phyloP scores from a whole-genome alignment of 2,797 vertebrate species.

The Molossus molossus region DNA sequence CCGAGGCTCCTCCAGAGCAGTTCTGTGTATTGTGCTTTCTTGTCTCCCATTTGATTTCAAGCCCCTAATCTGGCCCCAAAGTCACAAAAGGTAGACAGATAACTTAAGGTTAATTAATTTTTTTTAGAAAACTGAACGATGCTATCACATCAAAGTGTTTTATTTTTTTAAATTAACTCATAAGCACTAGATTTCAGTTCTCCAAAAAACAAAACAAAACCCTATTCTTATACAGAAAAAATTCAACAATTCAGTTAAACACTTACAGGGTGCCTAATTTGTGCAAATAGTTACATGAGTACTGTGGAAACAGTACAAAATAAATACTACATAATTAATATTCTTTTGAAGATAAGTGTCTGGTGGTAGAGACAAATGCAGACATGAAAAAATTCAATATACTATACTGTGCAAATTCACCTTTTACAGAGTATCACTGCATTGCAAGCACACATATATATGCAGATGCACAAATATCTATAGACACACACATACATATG shows the following conservation, averaged over 20 bases:
- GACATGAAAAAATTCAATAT: neutral
- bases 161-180: constrained; percentile 52
- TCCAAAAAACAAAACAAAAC: neutral
- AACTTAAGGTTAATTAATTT: neutral
- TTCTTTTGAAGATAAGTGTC: constrained; percentile 31
- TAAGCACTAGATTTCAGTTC: neutral
- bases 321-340: constrained; percentile 2
- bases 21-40: neutral
- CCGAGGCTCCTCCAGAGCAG: neutral
- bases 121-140: constrained; percentile 25
- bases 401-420: neutral
- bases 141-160: constrained; percentile 11
- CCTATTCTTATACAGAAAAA: neutral
- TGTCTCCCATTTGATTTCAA: constrained; percentile 15
- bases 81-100: neutral
- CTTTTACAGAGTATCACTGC: neutral
- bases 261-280: neutral
- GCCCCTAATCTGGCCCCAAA: neutral
- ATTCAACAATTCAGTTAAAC: constrained; percentile 41
- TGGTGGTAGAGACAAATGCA: neutral
- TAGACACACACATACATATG: rapidly evolving
- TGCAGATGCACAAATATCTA: neutral
- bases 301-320: neutral
- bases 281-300: neutral
- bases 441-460: neutral